Evolutionary conservation across 2,113 vertebrate genomes (phyloP), one percentile per base, ranked within the genome.

Genomic region (Pica pica): DNA sequence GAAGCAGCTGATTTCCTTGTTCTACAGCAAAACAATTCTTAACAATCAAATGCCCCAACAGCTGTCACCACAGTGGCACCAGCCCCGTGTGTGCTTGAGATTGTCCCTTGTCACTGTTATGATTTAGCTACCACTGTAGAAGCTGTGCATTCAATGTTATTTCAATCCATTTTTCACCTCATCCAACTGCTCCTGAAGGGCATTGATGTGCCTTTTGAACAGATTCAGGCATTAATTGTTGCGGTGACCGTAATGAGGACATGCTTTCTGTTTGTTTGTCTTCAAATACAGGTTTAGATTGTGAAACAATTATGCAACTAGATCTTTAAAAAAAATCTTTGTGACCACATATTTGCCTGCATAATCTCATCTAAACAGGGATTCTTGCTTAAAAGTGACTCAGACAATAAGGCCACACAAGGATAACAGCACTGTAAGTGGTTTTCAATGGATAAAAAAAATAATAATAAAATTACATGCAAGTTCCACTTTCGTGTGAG

Each of bases 321-420:
- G 37, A 78, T 64, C 82, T 90, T 83, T 14, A 28, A 83, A 81
- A 81, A 94, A 90, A 50, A 33, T 42, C 90, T 90, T 59, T 83
- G 50, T 74, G 74, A 41, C 44, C 87, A 76, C 84, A 41, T 56
- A 26, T 73, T 91, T 87, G 65, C 65, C 89, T 65, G 35, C 30
- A 79, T 65, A 78, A 95, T 90, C 87, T 90, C 78, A 80, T 83
- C 80, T 70, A 74, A 94, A 77, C 59, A 78, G 59, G 19, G 88
- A 80, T 75, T 90, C 83, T 90, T 88, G 64, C 56, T 91, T 89
- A 64, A 68, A 90, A 96, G 56, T 74, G 28, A 86, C 71, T 91
- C 68, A 87, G 83, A 93, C 42, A 92, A 63, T 22, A 73, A 94
- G 71, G 75, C 71, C 88, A 86, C 70, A 79, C n/a, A 87, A 89